A percentile compares a stretch with the other conserved stretches of the same genome.
These are phyloP conservation scores for Drosophila mayaguana DNA, from an alignment of 2,888 invertebrate species.

Conservation along the genomic window DNA sequence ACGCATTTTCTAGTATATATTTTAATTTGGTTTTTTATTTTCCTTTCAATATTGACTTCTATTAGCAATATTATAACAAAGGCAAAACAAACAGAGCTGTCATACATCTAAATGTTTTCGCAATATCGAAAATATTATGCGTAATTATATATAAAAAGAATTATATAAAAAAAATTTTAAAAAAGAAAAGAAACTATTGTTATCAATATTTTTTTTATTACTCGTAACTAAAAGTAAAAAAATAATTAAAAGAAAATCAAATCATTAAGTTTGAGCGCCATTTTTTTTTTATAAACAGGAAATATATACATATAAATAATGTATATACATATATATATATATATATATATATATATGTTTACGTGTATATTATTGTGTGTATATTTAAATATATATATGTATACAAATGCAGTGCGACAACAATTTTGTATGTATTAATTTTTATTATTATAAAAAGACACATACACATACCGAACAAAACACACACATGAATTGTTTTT, in stretches of 20 bases:
- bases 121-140: constrained; percentile 45
- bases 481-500: constrained; percentile 66
- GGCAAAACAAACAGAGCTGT: constrained; percentile 47
- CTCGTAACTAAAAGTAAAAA: constrained; percentile 36
- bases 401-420: constrained; percentile 55
- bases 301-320: constrained; percentile 25
- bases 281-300: constrained; percentile 53
- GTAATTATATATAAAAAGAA: constrained; percentile 26
- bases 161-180: constrained; percentile 8
- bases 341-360: neutral
- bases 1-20: constrained; percentile 46
- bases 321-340: constrained; percentile 28
- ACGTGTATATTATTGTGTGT: neutral
- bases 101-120: constrained; percentile 72
- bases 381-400: constrained; percentile 9
- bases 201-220: constrained; percentile 58
- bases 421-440: constrained; percentile 78
- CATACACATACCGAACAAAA: constrained; percentile 35
- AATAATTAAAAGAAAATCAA: constrained; percentile 16
- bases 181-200: constrained; percentile 52
- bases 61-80: constrained; percentile 63
- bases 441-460: constrained; percentile 67
- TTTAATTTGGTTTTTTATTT: constrained; percentile 13
- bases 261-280: constrained; percentile 73
- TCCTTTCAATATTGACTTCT: constrained; percentile 56